Percentiles rank a stretch among this genome's conserved stretches.
Conservation (phyloP, 2,113 vertebrate genomes). For the Symphodus melops region DNA sequence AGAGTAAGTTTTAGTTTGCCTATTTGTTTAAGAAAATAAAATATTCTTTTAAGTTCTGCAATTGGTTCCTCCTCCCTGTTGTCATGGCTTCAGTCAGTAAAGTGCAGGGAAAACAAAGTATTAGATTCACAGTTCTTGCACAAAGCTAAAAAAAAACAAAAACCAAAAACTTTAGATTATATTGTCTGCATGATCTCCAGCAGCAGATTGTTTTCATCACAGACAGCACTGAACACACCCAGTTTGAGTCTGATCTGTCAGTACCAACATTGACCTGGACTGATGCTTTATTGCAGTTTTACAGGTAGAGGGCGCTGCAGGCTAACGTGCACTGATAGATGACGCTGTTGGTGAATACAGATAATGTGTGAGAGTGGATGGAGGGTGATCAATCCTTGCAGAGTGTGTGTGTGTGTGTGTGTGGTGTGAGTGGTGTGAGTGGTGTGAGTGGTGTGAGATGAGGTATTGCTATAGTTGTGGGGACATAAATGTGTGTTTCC, state of each 20-base stretch:
- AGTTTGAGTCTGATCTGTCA: neutral
- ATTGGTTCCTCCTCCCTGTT: no score
- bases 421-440: neutral
- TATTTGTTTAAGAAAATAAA: no score
- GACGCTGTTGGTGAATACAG: slow-evolving; percentile 24
- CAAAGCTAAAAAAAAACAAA: neutral
- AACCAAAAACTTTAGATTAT: neutral
- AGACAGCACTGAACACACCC: neutral
- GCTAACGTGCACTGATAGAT: slow-evolving; percentile 2
- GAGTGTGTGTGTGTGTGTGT: neutral
- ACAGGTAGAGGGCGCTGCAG: slow-evolving; percentile 61
- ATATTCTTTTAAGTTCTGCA: no score
- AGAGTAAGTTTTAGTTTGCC: no score
- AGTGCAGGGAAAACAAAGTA: neutral
- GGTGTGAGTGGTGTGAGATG: neutral
- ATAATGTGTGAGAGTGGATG: slow-evolving; percentile 46
- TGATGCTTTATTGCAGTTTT: neutral
- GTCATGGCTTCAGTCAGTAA: no score
- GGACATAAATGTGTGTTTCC: neutral
- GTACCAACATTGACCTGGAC: neutral
- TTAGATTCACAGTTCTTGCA: neutral
- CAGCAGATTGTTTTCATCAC: neutral
- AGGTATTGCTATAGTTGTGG: neutral
- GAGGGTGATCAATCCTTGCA: slow-evolving; percentile 43
- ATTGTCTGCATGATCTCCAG: neutral